Conservation (phyloP, 2,888 invertebrate genomes). For the Dynastes hyllus region DNA sequence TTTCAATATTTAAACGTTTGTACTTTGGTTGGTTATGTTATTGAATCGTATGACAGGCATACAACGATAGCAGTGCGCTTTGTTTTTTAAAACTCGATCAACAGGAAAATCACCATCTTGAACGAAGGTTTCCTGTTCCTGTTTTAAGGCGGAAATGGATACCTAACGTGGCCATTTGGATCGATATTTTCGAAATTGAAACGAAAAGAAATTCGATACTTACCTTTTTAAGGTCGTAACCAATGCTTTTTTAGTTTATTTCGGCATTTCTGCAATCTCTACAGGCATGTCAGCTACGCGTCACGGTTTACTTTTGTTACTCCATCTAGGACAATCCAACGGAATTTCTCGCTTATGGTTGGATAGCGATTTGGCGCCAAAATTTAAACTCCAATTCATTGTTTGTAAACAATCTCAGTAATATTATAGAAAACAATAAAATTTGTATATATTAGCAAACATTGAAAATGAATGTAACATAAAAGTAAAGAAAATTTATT, state of each 20-base stretch:
- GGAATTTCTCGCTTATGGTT: conserved; percentile 42
- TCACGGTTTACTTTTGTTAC: conserved; percentile 55
- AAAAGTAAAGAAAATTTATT: too few species aligned
- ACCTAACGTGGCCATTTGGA: conserved; percentile 62
- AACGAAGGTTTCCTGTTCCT: conserved; percentile 78
- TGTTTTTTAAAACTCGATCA: conserved; percentile 57
- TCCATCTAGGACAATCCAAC: conserved; percentile 48
- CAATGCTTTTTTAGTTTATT: conserved; percentile 51
- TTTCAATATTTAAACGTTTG: too few species aligned
- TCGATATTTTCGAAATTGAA: conserved; percentile 59
- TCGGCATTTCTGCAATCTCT: conserved; percentile 48
- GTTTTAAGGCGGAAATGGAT: conserved; percentile 71
- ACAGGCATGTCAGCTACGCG: conserved; percentile 55
- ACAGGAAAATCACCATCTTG: conserved; percentile 73
- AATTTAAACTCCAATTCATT: conserved; percentile 2
- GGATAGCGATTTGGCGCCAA: conserved; percentile 17
- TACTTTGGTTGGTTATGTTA: conserved; percentile 41
- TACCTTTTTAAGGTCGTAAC: conserved; percentile 47
- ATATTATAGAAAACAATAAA: too few species aligned
- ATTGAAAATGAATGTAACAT: too few species aligned
- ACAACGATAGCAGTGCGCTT: conserved; percentile 37
- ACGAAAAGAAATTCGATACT: conserved; percentile 49
- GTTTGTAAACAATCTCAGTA: background rate
- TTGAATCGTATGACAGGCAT: conserved; percentile 13
- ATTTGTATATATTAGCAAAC: too few species aligned